A percentile compares a stretch with the other conserved stretches of the same genome.
Conservation (phyloP, 2,888 invertebrate species). For the Ophion obscuratus region DNA sequence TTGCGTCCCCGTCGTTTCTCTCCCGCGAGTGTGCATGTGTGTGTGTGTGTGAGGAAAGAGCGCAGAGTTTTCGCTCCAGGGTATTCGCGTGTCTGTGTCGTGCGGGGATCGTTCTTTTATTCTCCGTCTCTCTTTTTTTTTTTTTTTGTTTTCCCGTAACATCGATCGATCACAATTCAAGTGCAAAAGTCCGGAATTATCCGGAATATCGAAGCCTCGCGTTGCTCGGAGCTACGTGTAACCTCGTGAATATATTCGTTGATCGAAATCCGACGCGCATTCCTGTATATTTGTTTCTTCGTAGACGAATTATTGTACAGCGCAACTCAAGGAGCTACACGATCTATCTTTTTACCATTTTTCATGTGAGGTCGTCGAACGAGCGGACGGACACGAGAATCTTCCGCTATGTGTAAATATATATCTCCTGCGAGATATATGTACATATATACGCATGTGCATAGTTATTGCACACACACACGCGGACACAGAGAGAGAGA, state of each 20-base stretch:
- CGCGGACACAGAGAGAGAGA: too few relatives aligned
- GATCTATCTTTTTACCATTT: not conserved
- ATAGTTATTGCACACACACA: too few relatives aligned
- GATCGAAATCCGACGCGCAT: slow-evolving; percentile 45
- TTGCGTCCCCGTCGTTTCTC: not conserved
- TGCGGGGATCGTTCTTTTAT: slow-evolving; percentile 6
- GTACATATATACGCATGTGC: too few relatives aligned
- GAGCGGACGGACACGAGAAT: slow-evolving; percentile 63
- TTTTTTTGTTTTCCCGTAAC: not conserved
- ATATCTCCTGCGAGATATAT: not conserved
- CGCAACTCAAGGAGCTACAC: too few relatives aligned
- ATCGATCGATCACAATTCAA: slow-evolving; percentile 22
- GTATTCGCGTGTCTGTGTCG: slow-evolving; percentile 25
- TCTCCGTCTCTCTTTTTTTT: not conserved
- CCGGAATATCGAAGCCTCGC: slow-evolving; percentile 5
- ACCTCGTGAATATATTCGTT: slow-evolving; percentile 18
- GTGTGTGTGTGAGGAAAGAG: slow-evolving; percentile 9
- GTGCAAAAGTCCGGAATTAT: slow-evolving; percentile 25
- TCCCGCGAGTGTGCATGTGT: slow-evolving; percentile 2
- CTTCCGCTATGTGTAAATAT: slow-evolving; percentile 47
- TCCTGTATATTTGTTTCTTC: slow-evolving; percentile 20
- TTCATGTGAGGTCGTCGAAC: slow-evolving; percentile 62
- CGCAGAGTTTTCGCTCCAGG: slow-evolving; percentile 6
- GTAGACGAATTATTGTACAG: too few relatives aligned
- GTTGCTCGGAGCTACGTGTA: not conserved